These are phyloP conservation scores for Oreortyx pictus DNA, from an alignment of 2,797 vertebrate genomes.

Conservation along the genomic window DNA sequence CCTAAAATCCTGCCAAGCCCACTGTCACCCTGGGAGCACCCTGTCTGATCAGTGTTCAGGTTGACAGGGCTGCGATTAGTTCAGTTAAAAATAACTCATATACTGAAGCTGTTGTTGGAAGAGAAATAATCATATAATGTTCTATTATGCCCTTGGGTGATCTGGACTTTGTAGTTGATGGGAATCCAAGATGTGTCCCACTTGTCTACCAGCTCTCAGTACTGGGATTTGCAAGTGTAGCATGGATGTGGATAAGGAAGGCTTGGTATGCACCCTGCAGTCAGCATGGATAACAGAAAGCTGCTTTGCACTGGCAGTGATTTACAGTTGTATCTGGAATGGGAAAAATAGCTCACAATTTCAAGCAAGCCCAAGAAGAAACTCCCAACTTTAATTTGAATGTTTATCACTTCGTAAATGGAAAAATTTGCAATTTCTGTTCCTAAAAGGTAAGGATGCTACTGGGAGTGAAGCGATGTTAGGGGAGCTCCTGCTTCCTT, in stretches of 20 bases:
- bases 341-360: neutral
- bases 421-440: neutral
- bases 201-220: neutral
- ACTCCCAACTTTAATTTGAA: neutral
- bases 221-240: neutral
- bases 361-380: neutral
- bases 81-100: neutral
- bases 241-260: neutral
- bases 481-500: neutral
- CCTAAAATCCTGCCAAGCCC: neutral
- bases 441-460: neutral
- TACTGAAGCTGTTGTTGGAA: neutral
- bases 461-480: neutral
- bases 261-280: neutral
- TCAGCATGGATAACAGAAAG: neutral
- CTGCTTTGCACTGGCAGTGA: neutral
- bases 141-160: neutral
- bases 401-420: neutral
- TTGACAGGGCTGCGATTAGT: neutral
- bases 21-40: neutral
- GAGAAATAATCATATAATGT: neutral
- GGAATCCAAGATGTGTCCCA: neutral
- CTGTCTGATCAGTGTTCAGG: neutral
- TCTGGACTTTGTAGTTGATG: neutral
- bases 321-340: neutral